Percentiles rank a stretch among this genome's conserved stretches.
Conservation (phyloP, 2,888 invertebrate species). For the Drosophila mulleri region DNA sequence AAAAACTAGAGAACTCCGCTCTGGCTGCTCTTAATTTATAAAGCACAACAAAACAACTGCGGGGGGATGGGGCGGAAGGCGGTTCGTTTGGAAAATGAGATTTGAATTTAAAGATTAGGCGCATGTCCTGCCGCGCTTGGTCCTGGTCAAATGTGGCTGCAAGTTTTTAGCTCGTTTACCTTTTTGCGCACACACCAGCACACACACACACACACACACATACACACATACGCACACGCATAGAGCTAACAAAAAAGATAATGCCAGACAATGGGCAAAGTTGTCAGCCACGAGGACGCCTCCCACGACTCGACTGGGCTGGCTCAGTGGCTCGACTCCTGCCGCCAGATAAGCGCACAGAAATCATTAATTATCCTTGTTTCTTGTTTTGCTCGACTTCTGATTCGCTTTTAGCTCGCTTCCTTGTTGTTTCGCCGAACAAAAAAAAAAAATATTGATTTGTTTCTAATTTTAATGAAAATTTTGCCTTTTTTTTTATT, state of each 20-base stretch:
- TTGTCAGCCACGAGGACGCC: constrained; percentile 51
- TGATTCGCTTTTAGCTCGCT: constrained; percentile 60
- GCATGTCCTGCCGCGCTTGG: constrained; percentile 65
- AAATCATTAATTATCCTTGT: constrained; percentile 85
- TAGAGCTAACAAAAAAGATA: constrained; percentile 75
- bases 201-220: constrained; percentile 8
- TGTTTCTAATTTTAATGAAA: constrained; percentile 81
- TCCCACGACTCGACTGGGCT: background rate
- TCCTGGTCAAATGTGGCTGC: constrained; percentile 75
- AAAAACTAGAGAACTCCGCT: constrained; percentile 34
- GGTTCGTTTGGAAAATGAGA: constrained; percentile 72
- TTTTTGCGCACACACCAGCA: constrained; percentile 61
- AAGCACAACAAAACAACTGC: constrained; percentile 54
- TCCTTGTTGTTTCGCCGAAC: constrained; percentile 10
- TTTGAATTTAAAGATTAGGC: constrained; percentile 83
- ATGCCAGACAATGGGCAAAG: constrained; percentile 80
- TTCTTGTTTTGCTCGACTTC: constrained; percentile 81
- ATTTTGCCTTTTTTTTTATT: constrained; percentile 60
- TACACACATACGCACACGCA: constrained; percentile 25
- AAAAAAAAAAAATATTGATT: constrained; percentile 74
- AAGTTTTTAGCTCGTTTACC: constrained; percentile 70
- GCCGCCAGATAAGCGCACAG: constrained; percentile 81
- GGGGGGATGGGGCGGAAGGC: constrained; percentile 15
- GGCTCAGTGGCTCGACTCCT: constrained; percentile 23
- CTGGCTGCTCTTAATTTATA: constrained; percentile 75